A percentile compares a stretch with the other conserved stretches of the same genome.
These are phyloP conservation scores for Trichogramma dendrolimi DNA, from an alignment of 2,888 invertebrate genomes.

Conservation along the genomic window DNA sequence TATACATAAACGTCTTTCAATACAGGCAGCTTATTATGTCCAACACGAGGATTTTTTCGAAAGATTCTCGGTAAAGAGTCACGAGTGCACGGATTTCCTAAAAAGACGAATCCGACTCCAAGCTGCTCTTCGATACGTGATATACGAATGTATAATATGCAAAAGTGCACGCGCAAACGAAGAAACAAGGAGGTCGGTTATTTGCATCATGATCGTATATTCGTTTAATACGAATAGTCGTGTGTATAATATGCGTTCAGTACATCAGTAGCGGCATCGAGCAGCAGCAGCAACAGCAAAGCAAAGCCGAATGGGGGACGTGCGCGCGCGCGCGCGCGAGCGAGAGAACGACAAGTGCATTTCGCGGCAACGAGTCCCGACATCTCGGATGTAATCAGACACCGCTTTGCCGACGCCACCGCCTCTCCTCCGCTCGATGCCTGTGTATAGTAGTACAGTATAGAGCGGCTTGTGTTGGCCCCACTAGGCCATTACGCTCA, in stretches of 20 bases:
- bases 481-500: no score
- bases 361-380: conserved; percentile 42
- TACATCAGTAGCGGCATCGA: conserved; percentile 50
- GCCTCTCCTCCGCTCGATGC: no score
- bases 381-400: conserved; percentile 53
- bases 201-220: neutral
- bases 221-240: conserved; percentile 8
- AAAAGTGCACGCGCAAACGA: neutral
- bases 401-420: conserved; percentile 34
- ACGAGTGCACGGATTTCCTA: no score
- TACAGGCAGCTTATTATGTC: no score
- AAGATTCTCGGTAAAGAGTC: no score
- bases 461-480: conserved; percentile 14
- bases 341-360: conserved; percentile 39
- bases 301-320: neutral
- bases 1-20: no score
- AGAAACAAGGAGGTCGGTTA: conserved; percentile 2
- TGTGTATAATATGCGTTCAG: conserved; percentile 26
- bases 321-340: neutral
- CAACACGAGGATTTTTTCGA: no score
- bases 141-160: no score
- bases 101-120: no score
- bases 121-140: no score
- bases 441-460: neutral
- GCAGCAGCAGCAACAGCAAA: conserved; percentile 42